These are phyloP conservation scores for Neosilurus mollespiculum DNA, from an alignment of 2,797 vertebrate genomes.

Conservation along the genomic window DNA sequence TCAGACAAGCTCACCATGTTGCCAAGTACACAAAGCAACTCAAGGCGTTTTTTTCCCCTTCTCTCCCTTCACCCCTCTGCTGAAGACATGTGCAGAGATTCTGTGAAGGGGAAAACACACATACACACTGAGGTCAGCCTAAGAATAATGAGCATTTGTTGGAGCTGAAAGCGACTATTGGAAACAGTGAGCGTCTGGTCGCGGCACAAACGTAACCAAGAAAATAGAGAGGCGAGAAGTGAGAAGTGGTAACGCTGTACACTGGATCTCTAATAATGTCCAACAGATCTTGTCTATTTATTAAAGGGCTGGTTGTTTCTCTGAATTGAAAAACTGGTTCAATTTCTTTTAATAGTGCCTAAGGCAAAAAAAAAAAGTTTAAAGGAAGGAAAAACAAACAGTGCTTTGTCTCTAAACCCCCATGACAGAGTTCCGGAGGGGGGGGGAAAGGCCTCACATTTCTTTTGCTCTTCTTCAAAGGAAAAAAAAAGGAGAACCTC, in stretches of 20 bases:
- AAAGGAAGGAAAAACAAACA: conserved; percentile 54
- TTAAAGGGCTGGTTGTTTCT: not conserved
- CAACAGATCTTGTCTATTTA: not conserved
- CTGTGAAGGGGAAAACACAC: conserved; percentile 60
- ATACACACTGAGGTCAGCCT: conserved; percentile 62
- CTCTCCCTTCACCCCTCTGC: conserved; percentile 60
- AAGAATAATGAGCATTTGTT: conserved; percentile 72
- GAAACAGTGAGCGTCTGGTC: conserved; percentile 65
- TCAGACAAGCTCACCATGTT: conserved; percentile 66
- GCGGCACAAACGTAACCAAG: conserved; percentile 58
- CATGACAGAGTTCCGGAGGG: conserved; percentile 51
- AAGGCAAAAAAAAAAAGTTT: conserved; percentile 30
- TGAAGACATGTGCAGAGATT: conserved; percentile 63
- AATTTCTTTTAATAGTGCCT: conserved; percentile 15
- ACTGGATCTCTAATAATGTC: not conserved
- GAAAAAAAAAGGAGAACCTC: conserved; percentile 60
- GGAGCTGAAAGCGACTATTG: conserved; percentile 70
- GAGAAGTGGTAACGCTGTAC: conserved; percentile 47
- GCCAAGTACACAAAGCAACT: conserved; percentile 73
- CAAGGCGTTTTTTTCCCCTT: conserved; percentile 53
- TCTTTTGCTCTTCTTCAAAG: conserved; percentile 56
- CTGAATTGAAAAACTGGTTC: not conserved
- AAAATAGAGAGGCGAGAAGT: conserved; percentile 56
- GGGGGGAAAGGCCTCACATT: conserved; percentile 55
- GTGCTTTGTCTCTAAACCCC: conserved; percentile 58